Base-by-base conservation (phyloP, 2,113 vertebrate species). In the Miniopterus natalensis region DNA sequence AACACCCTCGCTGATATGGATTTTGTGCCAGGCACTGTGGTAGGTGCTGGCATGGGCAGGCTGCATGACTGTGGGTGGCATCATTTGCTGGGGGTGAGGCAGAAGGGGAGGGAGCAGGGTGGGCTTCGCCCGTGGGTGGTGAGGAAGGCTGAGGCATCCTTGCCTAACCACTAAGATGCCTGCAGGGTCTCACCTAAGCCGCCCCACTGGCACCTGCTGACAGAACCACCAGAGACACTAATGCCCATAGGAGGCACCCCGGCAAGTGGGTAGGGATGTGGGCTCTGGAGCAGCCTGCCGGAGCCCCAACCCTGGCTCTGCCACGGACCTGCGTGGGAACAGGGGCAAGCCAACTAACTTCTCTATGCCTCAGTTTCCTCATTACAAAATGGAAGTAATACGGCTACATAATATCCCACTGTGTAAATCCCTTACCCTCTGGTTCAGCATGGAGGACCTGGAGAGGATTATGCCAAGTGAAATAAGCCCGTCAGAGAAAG, bases 211-310 rank as follows among this genome's bases (percentile, higher is more conserved):
- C 0, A 8, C 53, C 14, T 49, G 6, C 2, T 5, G n/a, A 68
- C 20, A 61, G 23, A 91, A 17, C 10, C 20, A 21, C 13, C 18
- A 13, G 42, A 25, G 51, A 55, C 3, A 6, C 61, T 13, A 11
- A 3, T 4, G 3, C 14, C 70, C 29, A 8, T 1, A n/a, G 18
- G 29, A 84, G 36, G 90, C 53, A 36, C 42, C 17, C 36, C 15
- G 0, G 0, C 2, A 3, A 11, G 70, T 1, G 5, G 4, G 14
- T 0, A 1, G 55, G 61, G 51, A 55, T 0, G 3, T 11, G 3
- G 74, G 8, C 84, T 66, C 51, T 15, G 45, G 47, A 71, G 47
- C 63, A 51, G 42, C 36, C 51, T 25, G 9, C 47, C 36, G 59
- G 6, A 36, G 23, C 13, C 40, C 14, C 45, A 8, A 27, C 1